Conservation (phyloP, 2,888 invertebrate species). For the Drosophila tripunctata region DNA sequence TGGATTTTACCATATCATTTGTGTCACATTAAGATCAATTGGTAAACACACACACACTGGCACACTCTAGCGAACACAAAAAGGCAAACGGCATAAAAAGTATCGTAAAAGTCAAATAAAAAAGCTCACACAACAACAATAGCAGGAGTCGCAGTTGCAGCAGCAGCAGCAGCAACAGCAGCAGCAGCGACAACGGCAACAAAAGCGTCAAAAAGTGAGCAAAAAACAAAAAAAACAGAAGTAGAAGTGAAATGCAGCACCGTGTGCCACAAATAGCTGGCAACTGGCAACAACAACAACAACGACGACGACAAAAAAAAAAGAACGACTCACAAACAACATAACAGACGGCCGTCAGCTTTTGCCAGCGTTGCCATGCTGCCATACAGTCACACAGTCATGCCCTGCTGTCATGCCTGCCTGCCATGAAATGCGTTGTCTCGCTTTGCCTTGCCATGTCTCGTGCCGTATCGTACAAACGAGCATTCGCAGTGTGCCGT, state of each 20-base stretch:
- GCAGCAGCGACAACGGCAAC: slow-evolving; percentile 44
- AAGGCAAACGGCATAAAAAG: slow-evolving; percentile 73
- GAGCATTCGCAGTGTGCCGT: slow-evolving; percentile 29
- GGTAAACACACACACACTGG: slow-evolving; percentile 65
- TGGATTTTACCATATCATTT: slow-evolving; percentile 81
- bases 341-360: slow-evolving; percentile 58
- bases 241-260: slow-evolving; percentile 40
- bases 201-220: slow-evolving; percentile 74
- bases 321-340: slow-evolving; percentile 43
- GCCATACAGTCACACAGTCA: too few relatives aligned
- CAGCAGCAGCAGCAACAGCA: slow-evolving; percentile 28
- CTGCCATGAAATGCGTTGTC: slow-evolving; percentile 42
- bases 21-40: slow-evolving; percentile 84
- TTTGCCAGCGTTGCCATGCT: slow-evolving; percentile 61
- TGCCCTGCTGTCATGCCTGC: slow-evolving; percentile 59
- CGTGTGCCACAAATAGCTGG: slow-evolving; percentile 58
- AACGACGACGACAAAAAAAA: too few relatives aligned
- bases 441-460: slow-evolving; percentile 20
- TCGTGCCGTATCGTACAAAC: slow-evolving; percentile 25
- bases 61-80: slow-evolving; percentile 48
- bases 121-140: slow-evolving; percentile 59
- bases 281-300: slow-evolving; percentile 26
- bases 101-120: slow-evolving; percentile 73
- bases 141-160: slow-evolving; percentile 38
- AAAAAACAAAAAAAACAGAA: slow-evolving; percentile 41